Conservation (phyloP, 2,113 vertebrate species). For the Phasianus colchicus region DNA sequence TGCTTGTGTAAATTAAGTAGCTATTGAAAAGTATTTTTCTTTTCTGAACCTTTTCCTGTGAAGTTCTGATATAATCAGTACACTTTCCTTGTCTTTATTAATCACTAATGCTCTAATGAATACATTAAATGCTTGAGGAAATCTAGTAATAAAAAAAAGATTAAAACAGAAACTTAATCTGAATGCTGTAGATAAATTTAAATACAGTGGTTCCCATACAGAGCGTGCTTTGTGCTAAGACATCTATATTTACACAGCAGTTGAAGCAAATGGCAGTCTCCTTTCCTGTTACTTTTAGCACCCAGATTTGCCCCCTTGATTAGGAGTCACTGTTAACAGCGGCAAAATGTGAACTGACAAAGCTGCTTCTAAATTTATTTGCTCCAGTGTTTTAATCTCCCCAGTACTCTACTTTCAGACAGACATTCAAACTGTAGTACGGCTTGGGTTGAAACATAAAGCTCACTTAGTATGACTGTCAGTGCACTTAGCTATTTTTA, state of each 20-base stretch:
- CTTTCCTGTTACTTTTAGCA: not conserved
- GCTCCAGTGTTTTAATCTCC: not conserved
- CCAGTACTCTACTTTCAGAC: not conserved
- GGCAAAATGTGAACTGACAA: not conserved
- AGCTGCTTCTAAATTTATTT: not conserved
- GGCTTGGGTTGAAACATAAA: not conserved
- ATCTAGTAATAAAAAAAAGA: not conserved
- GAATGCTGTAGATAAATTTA: not conserved
- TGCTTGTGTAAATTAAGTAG: not conserved
- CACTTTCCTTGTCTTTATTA: not conserved
- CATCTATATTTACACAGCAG: not conserved
- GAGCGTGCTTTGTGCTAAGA: not conserved
- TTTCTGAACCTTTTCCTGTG: not conserved
- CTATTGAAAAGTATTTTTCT: not conserved
- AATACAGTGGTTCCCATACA: not conserved
- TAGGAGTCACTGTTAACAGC: not conserved
- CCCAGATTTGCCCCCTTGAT: not conserved
- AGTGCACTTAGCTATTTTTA: not conserved
- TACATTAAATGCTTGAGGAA: not conserved
- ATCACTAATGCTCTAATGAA: not conserved
- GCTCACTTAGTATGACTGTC: not conserved
- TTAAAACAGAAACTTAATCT: not conserved
- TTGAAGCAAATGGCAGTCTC: not conserved
- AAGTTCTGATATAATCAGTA: not conserved
- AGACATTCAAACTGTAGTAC: not conserved